Base-by-base conservation (phyloP, 1,140 invertebrate species). In the Gonatopus flavifemur region DNA sequence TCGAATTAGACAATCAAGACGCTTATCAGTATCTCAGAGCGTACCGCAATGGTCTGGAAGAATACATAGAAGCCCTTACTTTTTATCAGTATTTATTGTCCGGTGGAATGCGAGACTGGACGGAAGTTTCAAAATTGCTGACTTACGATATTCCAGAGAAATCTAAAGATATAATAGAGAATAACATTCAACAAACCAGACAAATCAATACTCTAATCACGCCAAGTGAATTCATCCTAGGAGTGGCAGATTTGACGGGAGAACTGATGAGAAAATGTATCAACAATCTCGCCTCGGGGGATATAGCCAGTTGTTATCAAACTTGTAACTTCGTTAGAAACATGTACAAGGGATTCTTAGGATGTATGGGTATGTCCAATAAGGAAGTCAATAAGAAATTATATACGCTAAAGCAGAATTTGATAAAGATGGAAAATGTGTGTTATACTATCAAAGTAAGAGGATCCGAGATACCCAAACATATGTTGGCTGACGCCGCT, bases 261-360 rank as follows among this genome's bases (percentile, higher is more conserved):
- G 93, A 96, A 72, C 67, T 95, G 18, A 95, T 96, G 93, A 81
- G 93, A 46, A 85, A 86, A 56, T 91, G 91, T 47, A 93, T 96
- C 5, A 93, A 90, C 62, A 88, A 85, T 60, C 81, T 95, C 22
- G 86, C 88, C 0, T 81, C 80, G 49, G 91, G 90, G 0, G 85
- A 94, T 58, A 82, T 88, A n/a, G 81, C 85, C 15, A 84, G 84
- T 39, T 91, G 91, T 61, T 86, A 86, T 64, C 74, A 86, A 42
- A 83, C 87, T 3, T 90, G 88, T 66, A 81, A 83, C 40, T 85
- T 89, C 58, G 81, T 93, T 3, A 84, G 86, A 63, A 67, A 83
- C 13, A 83, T 94, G 41, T 87, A 91, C 57, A 85, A 82, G 47
- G 85, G 87, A 42, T 89, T 89, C 70, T 62, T 87, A 40, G 79